Evolutionary conservation across 2,113 vertebrate species (phyloP), one percentile per base, ranked within the genome.

Genomic region (Macquaria australasica): DNA sequence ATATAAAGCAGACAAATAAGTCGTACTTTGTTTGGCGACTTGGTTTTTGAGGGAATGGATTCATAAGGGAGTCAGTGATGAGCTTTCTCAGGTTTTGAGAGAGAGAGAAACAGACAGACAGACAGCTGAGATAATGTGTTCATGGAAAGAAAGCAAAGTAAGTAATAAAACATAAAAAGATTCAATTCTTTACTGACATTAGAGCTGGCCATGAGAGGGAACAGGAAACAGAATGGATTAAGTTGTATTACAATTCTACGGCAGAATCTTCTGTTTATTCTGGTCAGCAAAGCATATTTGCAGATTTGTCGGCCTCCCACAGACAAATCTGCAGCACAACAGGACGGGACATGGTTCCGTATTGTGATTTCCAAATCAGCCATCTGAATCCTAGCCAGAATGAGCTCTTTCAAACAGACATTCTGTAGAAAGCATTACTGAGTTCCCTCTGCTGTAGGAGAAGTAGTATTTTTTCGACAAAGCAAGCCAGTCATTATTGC

Each of bases 291-390:
- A 88, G 62, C 82, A 84, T 85, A 87, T 92, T 89, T 91, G 55
- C 81, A 86, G 83, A 91, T 90, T 88, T 82, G 85, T 88, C 69
- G 56, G 70, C 75, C 77, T 86, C 88, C 81, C 81, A 79, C 83
- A 81, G 86, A 84, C 53, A 82, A 82, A 89, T 89, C 88, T 91
- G 83, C 50, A 86, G 87, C 87, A 86, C 87, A 83, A 91, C 91
- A 89, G 81, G 73, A 84, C 20, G 10, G 60, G 81, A 71, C 81
- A 71, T 51, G 79, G 72, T 53, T 83, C 76, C 72, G 31, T 77
- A 76, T 82, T 82, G 87, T 68, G 82, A 82, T 79, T 88, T 87
- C 68, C 82, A 88, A 91, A 87, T 89, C 87, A 87, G 83, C 77
- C 70, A 73, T 83, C 83, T 90, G 81, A 86, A 88, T 84, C 79